Conservation (phyloP, 2,888 invertebrate genomes). For the Tetranychus piercei region DNA sequence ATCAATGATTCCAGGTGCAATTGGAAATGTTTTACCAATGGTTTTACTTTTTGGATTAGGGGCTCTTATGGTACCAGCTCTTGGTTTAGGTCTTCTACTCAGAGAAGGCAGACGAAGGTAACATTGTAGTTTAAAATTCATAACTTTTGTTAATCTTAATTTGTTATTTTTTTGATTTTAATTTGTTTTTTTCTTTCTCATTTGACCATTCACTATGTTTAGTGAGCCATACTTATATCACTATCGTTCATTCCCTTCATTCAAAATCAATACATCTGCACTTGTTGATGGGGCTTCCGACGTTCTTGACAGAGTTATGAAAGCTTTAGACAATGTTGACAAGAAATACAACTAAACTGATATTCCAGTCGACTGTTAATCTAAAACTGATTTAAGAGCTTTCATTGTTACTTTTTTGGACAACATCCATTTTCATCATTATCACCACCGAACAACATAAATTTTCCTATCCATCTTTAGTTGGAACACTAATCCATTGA, state of each 20-base stretch:
- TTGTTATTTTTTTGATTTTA: not conserved
- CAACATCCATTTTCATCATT: not conserved
- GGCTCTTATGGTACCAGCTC: conserved; percentile 22
- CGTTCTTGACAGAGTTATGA: conserved; percentile 25
- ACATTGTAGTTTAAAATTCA: not conserved
- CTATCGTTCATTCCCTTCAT: conserved; percentile 20
- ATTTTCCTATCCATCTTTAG: not conserved
- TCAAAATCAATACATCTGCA: conserved; percentile 22
- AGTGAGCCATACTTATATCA: conserved; percentile 9
- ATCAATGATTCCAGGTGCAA: conserved; percentile 15
- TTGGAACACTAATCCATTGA: not conserved
- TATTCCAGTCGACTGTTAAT: not conserved
- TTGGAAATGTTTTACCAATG: conserved; percentile 19
- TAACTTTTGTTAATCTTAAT: not conserved
- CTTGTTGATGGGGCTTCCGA: conserved; percentile 26
- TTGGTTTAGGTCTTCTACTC: conserved; percentile 19
- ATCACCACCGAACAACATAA: not conserved
- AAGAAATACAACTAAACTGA: conserved; percentile 24
- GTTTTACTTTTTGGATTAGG: conserved; percentile 21
- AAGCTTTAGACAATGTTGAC: conserved; percentile 26
- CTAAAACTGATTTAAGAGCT: not conserved
- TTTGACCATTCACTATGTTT: not conserved
- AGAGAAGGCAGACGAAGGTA: conserved; percentile 20
- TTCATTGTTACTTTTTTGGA: not conserved
- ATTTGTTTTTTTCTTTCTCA: not conserved